Base-by-base conservation (phyloP, 2,797 vertebrate species). In the Morus bassanus region DNA sequence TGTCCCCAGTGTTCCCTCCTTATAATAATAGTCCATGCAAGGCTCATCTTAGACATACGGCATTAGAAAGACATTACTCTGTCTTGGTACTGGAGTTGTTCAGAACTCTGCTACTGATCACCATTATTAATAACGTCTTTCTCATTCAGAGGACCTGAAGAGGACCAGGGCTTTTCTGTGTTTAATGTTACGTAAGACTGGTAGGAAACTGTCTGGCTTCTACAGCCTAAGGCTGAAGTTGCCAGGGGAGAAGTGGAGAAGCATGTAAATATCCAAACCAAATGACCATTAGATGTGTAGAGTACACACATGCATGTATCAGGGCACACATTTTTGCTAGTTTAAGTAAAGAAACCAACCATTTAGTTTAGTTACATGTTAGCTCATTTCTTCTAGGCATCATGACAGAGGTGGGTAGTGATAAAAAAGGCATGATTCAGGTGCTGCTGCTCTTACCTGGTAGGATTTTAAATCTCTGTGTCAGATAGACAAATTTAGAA, bases 11-110 rank as follows among this genome's bases (percentile, higher is more conserved):
- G 63, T 46, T 81, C 45, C 46, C 14, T 79, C 27, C 22, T 54
- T 85, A 24, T 5, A 56, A 30, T 51, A 85, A 28, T 15, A 48
- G 39, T 43, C 51, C 43, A 24, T 48, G n/a, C 51, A 57, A 50
- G 45, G 53, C 43, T 84, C 50, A 18, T 41, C 50, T 1, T 23
- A 15, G 60, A 67, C 21, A 15, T 0, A 16, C 0, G 0, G 14
- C 54, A 18, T 33, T 67, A 56, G 64, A 65, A 35, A 6, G 50
- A 8, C 33, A 4, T 17, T 31, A 14, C 7, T 68, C 50, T 88
- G n/a, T 43, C 54, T 64, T 9, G 2, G 45, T 57, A 3, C 14
- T 27, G 63, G 56, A 53, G 28, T 18, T 76, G 56, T 46, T 79
- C 64, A 61, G n/a, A 68, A 35, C 72, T 48, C 68, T 64, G 57